Conservation (phyloP, 2,888 invertebrate species). For the Micropterix aruncella region DNA sequence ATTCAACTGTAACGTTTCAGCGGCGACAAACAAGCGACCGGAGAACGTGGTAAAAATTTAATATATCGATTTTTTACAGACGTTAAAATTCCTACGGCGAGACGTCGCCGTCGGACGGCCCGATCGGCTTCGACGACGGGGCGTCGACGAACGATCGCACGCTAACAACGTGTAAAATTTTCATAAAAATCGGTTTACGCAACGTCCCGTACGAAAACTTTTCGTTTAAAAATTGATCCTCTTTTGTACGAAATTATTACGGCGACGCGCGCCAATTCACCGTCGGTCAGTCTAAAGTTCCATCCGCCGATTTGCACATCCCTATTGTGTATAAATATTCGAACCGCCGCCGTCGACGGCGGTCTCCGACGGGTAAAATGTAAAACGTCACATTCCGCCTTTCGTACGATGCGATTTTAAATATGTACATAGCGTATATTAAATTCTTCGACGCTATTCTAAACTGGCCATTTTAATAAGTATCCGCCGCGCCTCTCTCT, state of each 20-base stretch:
- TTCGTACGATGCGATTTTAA: slow-evolving; percentile 13
- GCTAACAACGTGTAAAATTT: neutral
- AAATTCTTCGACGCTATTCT: slow-evolving; percentile 46
- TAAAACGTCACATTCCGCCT: slow-evolving; percentile 20
- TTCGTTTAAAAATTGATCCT: neutral
- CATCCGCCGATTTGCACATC: slow-evolving; percentile 9
- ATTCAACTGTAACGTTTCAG: neutral
- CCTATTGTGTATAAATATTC: slow-evolving; percentile 6
- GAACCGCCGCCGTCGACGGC: slow-evolving; percentile 6
- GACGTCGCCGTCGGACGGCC: too few species aligned
- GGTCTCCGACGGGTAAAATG: slow-evolving; percentile 12
- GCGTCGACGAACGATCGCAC: neutral
- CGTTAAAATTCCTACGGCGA: too few species aligned
- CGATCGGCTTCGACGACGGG: too few species aligned
- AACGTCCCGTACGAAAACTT: neutral
- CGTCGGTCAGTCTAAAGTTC: neutral
- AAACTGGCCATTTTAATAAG: slow-evolving; percentile 58
- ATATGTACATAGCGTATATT: slow-evolving; percentile 18
- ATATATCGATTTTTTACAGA: too few species aligned
- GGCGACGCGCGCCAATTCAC: neutral
- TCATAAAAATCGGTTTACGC: neutral
- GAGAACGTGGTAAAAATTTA: neutral
- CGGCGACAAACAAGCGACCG: neutral
- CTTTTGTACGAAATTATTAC: neutral
- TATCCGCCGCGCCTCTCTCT: slow-evolving; percentile 45